A percentile compares a stretch with the other conserved stretches of the same genome.
Conservation (phyloP, 1,140 invertebrate genomes). For the Drosophila malerkotliana region DNA sequence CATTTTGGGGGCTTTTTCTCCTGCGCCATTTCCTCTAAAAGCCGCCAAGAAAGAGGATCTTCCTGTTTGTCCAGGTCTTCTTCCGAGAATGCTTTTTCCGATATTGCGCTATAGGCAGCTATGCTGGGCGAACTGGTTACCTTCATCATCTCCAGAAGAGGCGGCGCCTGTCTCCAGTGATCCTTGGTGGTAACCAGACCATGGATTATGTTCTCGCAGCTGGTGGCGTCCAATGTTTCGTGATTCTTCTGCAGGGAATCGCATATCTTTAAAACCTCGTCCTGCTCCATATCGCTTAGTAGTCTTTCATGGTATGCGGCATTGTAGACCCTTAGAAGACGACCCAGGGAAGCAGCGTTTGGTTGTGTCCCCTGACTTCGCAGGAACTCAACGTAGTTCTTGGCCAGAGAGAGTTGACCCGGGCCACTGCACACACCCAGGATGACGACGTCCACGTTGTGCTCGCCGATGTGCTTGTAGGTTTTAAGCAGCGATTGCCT, state of each 20-base stretch:
- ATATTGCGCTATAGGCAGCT: constrained; percentile 59
- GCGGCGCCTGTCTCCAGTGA: constrained; percentile 86
- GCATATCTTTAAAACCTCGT: constrained; percentile 86
- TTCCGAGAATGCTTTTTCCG: constrained; percentile 57
- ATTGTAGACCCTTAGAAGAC: constrained; percentile 85
- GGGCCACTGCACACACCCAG: constrained; percentile 84
- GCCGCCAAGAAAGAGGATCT: constrained; percentile 51
- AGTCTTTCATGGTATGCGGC: constrained; percentile 69
- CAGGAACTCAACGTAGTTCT: constrained; percentile 86
- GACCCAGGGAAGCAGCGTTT: constrained; percentile 85
- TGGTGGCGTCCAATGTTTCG: constrained; percentile 85
- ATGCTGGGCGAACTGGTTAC: constrained; percentile 76
- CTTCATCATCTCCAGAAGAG: constrained; percentile 86
- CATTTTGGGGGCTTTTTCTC: constrained; percentile 65
- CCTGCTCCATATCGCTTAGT: constrained; percentile 84
- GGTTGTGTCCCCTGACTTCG: constrained; percentile 82
- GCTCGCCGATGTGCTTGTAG: constrained; percentile 78
- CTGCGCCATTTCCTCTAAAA: constrained; percentile 69
- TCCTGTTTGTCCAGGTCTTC: constrained; percentile 19
- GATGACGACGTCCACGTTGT: constrained; percentile 86
- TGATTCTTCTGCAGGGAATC: constrained; percentile 85
- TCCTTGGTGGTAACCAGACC: constrained; percentile 87
- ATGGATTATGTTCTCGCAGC: constrained; percentile 86
- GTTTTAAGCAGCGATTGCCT: constrained; percentile 40
- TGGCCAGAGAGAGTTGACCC: constrained; percentile 84